Conservation (phyloP, 2,888 invertebrate genomes). For the Melipona beecheii region DNA sequence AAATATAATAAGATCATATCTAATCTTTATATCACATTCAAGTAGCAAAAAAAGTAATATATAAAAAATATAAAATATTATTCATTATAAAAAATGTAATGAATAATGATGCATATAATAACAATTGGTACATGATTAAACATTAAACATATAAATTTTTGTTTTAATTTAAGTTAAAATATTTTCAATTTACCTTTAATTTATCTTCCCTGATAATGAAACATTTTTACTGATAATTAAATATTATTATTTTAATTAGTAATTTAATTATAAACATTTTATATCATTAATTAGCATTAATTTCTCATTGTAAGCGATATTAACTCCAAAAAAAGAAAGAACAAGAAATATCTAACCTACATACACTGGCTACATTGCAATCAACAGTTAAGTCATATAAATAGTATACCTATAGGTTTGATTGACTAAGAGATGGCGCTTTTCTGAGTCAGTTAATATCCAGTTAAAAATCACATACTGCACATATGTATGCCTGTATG, state of each 20-base stretch:
- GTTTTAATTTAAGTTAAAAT: not conserved
- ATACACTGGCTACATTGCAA: not conserved
- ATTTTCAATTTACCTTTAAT: constrained; percentile 1
- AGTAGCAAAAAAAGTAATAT: not conserved
- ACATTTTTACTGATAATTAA: not conserved
- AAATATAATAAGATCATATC: not conserved
- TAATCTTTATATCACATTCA: too few relatives aligned
- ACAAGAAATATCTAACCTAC: not conserved
- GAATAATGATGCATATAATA: not conserved
- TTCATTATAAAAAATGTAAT: not conserved
- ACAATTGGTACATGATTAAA: not conserved
- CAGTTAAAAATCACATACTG: not conserved
- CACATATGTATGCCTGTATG: not conserved
- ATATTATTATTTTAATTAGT: not conserved
- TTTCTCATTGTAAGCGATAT: not conserved
- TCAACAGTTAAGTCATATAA: not conserved
- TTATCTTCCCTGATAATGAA: not conserved
- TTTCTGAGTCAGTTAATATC: not conserved
- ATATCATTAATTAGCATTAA: not conserved
- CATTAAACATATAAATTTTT: not conserved
- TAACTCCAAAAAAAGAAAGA: not conserved
- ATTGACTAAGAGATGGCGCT: not conserved
- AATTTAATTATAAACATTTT: not conserved
- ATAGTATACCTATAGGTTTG: not conserved
- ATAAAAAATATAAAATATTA: not conserved